phyloP scores from a whole-genome alignment of 2,888 invertebrate species.

The Hylaea fasciaria region DNA sequence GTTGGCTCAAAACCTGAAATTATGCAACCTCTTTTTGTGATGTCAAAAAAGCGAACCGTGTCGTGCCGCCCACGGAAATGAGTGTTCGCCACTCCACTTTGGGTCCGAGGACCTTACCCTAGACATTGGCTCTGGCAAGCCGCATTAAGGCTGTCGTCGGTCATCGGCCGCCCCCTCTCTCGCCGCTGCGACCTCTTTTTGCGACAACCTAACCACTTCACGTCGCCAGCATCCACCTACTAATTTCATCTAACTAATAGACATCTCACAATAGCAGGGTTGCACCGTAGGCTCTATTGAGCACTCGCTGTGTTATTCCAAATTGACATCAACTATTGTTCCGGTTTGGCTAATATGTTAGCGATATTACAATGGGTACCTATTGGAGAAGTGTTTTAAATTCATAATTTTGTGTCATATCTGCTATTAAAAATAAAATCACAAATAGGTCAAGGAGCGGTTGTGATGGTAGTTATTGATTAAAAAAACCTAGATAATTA shows the following conservation, averaged over 20 bases:
- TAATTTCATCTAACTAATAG: conserved; percentile 50
- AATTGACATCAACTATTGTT: conserved; percentile 42
- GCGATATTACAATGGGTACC: conserved; percentile 4
- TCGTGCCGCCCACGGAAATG: conserved; percentile 64
- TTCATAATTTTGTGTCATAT: background rate
- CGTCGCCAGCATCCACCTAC: conserved; percentile 53
- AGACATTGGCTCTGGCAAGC: conserved; percentile 68
- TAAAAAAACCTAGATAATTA: too few species aligned
- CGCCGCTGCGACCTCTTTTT: conserved; percentile 73
- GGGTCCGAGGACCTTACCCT: conserved; percentile 77
- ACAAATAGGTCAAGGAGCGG: too few species aligned
- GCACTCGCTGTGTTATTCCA: conserved; percentile 49
- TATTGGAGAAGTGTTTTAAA: conserved; percentile 1
- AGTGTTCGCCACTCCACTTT: conserved; percentile 62
- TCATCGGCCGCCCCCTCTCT: conserved; percentile 74
- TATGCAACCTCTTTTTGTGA: conserved; percentile 64
- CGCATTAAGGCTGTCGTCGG: conserved; percentile 76
- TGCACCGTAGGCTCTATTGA: conserved; percentile 54
- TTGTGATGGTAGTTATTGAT: too few species aligned
- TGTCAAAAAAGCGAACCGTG: conserved; percentile 61
- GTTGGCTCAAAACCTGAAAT: conserved; percentile 47
- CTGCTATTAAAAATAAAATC: background rate
- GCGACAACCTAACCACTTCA: conserved; percentile 64
- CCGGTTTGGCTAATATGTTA: conserved; percentile 45
- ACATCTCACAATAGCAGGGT: conserved; percentile 52